These are phyloP conservation scores for Rhynchopsitta pachyrhyncha DNA, from an alignment of 2,113 vertebrate genomes.

Conservation along the genomic window DNA sequence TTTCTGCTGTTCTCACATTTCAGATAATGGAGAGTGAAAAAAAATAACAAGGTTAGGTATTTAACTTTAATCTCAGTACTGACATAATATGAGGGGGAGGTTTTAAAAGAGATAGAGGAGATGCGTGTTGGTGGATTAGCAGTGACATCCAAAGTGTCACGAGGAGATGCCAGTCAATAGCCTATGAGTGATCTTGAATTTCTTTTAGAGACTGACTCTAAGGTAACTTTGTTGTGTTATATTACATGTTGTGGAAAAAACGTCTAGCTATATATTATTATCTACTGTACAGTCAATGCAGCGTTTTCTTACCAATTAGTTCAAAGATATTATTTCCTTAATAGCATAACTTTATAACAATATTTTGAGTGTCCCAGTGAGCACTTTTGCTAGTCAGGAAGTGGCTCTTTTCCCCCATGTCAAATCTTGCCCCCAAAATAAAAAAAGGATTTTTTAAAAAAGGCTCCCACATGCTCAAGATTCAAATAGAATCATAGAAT, in stretches of 20 bases:
- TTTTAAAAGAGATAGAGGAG: background rate
- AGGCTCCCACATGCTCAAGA: background rate
- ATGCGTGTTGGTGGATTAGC: background rate
- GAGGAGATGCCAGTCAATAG: background rate
- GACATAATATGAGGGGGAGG: background rate
- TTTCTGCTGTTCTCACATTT: background rate
- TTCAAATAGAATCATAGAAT: background rate
- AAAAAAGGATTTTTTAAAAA: accelerated
- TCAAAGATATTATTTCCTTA: background rate
- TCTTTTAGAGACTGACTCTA: background rate
- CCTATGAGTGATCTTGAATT: background rate
- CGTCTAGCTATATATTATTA: background rate
- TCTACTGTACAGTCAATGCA: background rate
- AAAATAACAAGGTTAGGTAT: background rate
- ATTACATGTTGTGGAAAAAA: background rate
- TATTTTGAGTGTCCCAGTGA: background rate
- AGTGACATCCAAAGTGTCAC: background rate
- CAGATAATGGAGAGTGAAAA: background rate
- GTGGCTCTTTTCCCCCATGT: accelerated
- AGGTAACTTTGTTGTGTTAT: background rate
- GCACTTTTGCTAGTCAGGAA: background rate
- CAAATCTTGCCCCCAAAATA: background rate
- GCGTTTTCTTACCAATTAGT: background rate
- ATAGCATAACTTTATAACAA: background rate
- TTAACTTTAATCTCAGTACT: background rate